Base-by-base conservation (phyloP, 2,888 invertebrate species). In the Drosophila neutralis region DNA sequence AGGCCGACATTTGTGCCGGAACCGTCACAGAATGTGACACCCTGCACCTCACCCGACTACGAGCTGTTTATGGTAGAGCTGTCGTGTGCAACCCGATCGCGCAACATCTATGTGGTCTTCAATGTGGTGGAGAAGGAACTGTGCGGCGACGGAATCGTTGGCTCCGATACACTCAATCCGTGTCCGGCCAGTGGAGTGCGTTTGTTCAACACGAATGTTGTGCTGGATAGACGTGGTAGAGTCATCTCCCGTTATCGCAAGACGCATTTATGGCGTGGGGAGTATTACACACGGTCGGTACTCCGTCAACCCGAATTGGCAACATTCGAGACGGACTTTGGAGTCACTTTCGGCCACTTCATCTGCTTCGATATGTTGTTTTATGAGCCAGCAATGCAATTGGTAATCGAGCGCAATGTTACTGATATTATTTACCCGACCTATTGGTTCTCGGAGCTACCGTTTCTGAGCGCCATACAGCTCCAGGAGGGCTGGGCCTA, bases 321-420 rank as follows among this genome's bases (percentile, higher is more conserved):
- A 0, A 92, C 94, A 0, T 97, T 97, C 88, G 92, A 91, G 0
- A 96, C 97, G 0, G 97, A 97, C 91, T 97, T 97, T 85, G 96
- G 96, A 6, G 96, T 96, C 0, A 95, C 94, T 5, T 97, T 97
- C 90, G 97, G 97, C 1, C 94, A 96, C 77, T 96, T 96, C 89
- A 96, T 96, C 56, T 98, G 98, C 92, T 98, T 97, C 91, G 98
- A 98, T 89, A 94, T 97, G 40, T 91, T 97, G 86, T 97, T 96
- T 93, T 94, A 95, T 84, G 94, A 95, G 4, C 97, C 97, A 0
- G 94, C 95, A 0, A 92, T 95, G 40, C 94, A 94, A 8, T 61
- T 92, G 13, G 35, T 92, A 0, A 52, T 66, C 59, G 77, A 89
- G 4, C 48, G 76, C 2, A 92, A 92, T 4, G 69, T 93, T 0